Conservation (phyloP, 2,888 invertebrate species). For the Troilus luridus region DNA sequence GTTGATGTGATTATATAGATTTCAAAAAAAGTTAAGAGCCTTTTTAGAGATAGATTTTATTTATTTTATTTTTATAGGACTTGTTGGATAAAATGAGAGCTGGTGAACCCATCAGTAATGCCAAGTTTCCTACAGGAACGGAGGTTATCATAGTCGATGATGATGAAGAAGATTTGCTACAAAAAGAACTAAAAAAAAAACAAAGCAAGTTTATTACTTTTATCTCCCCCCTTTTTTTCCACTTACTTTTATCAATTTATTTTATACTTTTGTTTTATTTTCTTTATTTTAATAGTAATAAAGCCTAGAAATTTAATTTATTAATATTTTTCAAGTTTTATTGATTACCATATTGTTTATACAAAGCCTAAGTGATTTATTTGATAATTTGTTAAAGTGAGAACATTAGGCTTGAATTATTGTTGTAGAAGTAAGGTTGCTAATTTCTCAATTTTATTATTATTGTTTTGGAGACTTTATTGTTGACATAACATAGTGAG, state of each 20-base stretch:
- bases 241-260: background rate
- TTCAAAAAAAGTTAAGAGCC: background rate
- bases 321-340: background rate
- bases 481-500: no score
- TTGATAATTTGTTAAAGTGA: no score
- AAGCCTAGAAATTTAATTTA: background rate
- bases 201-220: conserved; percentile 65
- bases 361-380: no score
- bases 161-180: conserved; percentile 72
- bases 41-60: background rate
- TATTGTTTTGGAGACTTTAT: no score
- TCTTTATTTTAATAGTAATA: background rate
- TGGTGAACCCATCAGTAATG: conserved; percentile 67
- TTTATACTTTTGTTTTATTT: background rate
- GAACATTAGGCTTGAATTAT: no score
- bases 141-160: conserved; percentile 74
- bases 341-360: no score
- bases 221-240: no score
- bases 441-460: no score
- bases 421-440: no score
- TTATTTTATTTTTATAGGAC: conserved; percentile 61
- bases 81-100: conserved; percentile 63
- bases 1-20: background rate
- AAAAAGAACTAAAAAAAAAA: conserved; percentile 68
- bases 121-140: conserved; percentile 67